Evolutionary conservation across 1,140 invertebrate genomes (phyloP).

Genomic region (Laupala kohalensis): DNA sequence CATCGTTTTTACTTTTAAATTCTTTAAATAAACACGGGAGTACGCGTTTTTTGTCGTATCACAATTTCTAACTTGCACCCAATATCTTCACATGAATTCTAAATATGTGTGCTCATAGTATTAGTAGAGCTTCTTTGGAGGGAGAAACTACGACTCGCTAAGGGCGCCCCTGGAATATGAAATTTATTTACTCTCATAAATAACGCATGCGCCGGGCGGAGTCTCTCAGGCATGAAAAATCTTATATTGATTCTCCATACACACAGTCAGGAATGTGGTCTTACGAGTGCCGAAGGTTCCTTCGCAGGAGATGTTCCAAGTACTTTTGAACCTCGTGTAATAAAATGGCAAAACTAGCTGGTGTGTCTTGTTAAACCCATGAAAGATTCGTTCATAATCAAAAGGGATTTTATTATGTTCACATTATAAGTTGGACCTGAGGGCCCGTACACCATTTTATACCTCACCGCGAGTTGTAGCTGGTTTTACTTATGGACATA

Average conservation of each 20-base stretch:
- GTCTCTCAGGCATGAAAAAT: not conserved
- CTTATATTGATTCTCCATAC: not conserved
- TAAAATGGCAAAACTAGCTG: too few relatives aligned
- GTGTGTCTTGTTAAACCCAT: too few relatives aligned
- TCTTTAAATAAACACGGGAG: not conserved
- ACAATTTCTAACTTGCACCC: not conserved
- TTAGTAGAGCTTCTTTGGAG: not conserved
- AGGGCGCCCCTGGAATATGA: not conserved
- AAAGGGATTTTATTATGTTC: too few relatives aligned
- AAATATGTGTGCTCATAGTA: not conserved
- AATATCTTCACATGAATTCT: not conserved
- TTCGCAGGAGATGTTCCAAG: too few relatives aligned
- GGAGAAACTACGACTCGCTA: not conserved
- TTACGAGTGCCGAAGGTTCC: too few relatives aligned
- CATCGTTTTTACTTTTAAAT: too few relatives aligned
- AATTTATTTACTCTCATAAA: not conserved
- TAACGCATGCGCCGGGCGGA: not conserved
- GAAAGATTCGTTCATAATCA: too few relatives aligned
- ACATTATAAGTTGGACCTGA: too few relatives aligned
- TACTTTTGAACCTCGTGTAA: too few relatives aligned
- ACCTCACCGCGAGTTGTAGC: too few relatives aligned
- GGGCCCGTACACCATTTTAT: too few relatives aligned
- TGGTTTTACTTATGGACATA: too few relatives aligned
- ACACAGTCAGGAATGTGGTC: not conserved
- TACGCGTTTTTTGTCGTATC: not conserved